Percentiles rank a stretch among this genome's conserved stretches.
Evolutionary conservation across 1,140 invertebrate genomes (phyloP).

Genomic region (Zaprionus davidi): DNA sequence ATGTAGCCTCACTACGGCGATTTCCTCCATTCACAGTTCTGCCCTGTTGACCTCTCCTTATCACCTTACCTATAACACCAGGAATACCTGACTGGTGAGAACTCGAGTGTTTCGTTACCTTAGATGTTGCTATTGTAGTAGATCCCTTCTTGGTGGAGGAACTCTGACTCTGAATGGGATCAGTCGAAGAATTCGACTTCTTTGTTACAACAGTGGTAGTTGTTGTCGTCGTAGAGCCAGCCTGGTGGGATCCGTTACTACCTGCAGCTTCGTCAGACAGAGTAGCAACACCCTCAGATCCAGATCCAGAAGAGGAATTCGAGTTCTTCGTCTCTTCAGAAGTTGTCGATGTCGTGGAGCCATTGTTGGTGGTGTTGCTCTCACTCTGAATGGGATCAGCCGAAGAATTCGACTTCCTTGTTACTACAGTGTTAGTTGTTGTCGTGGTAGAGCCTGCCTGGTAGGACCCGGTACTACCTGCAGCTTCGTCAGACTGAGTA

Average conservation of each 20-base stretch:
- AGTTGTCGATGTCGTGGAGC: neutral
- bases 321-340: neutral
- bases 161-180: constrained; percentile 2
- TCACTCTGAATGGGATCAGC: neutral
- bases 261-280: neutral
- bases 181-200: neutral
- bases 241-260: too few relatives aligned
- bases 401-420: neutral
- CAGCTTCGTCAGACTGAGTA: neutral
- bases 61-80: constrained; percentile 33
- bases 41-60: constrained; percentile 12
- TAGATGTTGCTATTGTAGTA: constrained; percentile 5
- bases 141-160: constrained; percentile 6
- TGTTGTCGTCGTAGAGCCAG: constrained; percentile 12
- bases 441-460: constrained; percentile 20
- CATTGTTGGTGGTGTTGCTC: neutral
- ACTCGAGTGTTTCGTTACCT: neutral
- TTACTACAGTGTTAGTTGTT: constrained; percentile 16
- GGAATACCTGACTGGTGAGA: constrained; percentile 10
- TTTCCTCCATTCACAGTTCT: neutral
- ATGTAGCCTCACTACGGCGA: neutral
- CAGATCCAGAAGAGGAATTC: neutral
- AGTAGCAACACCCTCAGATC: neutral
- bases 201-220: neutral
- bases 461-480: neutral